Conservation (phyloP, 1,140 invertebrate genomes). For the Cydia splendana region DNA sequence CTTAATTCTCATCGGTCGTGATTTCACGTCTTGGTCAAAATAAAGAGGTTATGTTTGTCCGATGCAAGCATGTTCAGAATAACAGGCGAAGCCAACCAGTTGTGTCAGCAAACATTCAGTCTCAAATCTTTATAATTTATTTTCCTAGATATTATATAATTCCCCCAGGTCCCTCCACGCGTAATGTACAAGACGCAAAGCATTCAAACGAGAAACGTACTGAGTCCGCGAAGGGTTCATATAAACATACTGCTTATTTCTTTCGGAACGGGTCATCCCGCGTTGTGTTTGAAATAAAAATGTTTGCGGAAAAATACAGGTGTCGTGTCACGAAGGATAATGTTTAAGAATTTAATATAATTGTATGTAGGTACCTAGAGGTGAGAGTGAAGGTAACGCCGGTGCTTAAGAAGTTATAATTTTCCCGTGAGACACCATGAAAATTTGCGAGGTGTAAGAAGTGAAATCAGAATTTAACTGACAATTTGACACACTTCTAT, state of each 20-base stretch:
- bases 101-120: neutral
- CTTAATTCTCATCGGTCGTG: no score
- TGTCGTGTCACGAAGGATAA: conserved; percentile 6
- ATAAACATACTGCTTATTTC: neutral
- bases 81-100: neutral
- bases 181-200: neutral
- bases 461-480: no score
- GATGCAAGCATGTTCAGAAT: no score
- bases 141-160: neutral
- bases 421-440: no score
- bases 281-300: neutral
- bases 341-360: neutral
- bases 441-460: no score
- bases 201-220: neutral
- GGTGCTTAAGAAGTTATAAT: neutral
- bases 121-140: neutral
- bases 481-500: no score
- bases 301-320: neutral
- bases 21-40: no score
- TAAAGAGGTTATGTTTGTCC: no score
- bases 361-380: neutral
- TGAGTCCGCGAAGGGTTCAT: neutral
- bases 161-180: neutral
- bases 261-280: neutral
- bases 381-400: neutral